phyloP scores from a whole-genome alignment of 1,140 invertebrate genomes.

The Platorchestia sp. region DNA sequence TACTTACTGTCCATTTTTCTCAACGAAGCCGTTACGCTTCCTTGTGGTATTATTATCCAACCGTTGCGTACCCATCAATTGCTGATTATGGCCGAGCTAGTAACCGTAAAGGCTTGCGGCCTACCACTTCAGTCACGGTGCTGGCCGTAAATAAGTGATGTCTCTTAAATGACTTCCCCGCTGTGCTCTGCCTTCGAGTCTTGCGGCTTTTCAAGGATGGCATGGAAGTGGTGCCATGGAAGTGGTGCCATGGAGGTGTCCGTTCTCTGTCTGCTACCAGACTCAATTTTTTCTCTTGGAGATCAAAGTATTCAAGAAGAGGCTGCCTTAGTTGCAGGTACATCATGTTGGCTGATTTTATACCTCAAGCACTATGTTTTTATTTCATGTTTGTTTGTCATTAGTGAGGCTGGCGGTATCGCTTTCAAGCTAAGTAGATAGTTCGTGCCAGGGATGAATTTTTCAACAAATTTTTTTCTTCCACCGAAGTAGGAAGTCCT shows the following conservation, averaged over 20 bases:
- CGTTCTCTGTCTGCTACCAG: background rate
- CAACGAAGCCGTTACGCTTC: background rate
- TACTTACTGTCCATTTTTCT: background rate
- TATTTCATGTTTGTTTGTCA: background rate
- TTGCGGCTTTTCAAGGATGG: background rate
- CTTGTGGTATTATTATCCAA: background rate
- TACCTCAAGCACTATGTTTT: background rate
- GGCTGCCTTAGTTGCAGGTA: no score
- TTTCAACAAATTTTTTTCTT: no score
- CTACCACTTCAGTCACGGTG: background rate
- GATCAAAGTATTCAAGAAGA: background rate
- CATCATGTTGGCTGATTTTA: no score
- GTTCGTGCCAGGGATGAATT: no score
- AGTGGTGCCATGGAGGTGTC: background rate
- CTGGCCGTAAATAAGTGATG: background rate
- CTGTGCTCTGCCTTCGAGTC: background rate
- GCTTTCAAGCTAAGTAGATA: no score
- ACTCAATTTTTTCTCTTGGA: background rate
- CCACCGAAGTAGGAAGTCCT: no score
- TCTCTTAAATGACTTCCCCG: background rate
- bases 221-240: background rate
- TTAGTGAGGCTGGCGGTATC: background rate
- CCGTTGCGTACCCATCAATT: constrained; percentile 14
- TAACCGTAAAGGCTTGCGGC: constrained; percentile 6
- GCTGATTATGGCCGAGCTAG: background rate